Percentiles rank a stretch among this genome's conserved stretches.
phyloP scores from a whole-genome alignment of 2,888 invertebrate species.

The Leucophenga maculata region DNA sequence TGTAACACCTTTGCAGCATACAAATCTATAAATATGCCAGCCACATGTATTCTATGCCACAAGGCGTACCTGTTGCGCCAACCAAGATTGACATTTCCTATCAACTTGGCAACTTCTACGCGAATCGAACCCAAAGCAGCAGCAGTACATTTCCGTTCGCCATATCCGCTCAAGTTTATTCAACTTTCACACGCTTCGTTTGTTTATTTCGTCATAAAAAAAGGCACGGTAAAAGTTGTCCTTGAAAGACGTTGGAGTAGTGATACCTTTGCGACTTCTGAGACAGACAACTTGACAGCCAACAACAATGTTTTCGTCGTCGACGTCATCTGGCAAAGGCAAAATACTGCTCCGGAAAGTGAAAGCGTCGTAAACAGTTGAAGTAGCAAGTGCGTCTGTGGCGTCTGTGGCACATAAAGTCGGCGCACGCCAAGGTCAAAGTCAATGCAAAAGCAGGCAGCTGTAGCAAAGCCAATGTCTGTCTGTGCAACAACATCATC shows the following conservation, averaged over 20 bases:
- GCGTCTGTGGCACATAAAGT: background rate
- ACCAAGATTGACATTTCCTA: too few species aligned
- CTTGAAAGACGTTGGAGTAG: background rate
- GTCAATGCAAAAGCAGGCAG: slow-evolving; percentile 43
- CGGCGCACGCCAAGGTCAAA: slow-evolving; percentile 37
- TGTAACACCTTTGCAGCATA: too few species aligned
- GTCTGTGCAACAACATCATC: background rate
- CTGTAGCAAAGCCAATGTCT: slow-evolving; percentile 6
- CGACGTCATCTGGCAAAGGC: background rate
- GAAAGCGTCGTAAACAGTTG: background rate
- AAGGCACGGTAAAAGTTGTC: background rate
- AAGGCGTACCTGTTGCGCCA: too few species aligned
- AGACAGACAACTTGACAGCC: background rate
- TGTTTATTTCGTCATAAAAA: too few species aligned
- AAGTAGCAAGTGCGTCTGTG: background rate
- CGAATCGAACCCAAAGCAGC: too few species aligned
- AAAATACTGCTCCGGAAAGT: background rate
- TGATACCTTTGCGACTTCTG: background rate
- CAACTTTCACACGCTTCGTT: too few species aligned
- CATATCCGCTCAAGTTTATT: too few species aligned
- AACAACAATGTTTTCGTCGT: too few species aligned
- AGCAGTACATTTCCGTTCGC: too few species aligned
- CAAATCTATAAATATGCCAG: too few species aligned
- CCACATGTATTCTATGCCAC: too few species aligned
- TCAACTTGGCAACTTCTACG: too few species aligned